Evolutionary conservation across 2,113 vertebrate genomes (phyloP).

Genomic region (Epinephelus fuscoguttatus): DNA sequence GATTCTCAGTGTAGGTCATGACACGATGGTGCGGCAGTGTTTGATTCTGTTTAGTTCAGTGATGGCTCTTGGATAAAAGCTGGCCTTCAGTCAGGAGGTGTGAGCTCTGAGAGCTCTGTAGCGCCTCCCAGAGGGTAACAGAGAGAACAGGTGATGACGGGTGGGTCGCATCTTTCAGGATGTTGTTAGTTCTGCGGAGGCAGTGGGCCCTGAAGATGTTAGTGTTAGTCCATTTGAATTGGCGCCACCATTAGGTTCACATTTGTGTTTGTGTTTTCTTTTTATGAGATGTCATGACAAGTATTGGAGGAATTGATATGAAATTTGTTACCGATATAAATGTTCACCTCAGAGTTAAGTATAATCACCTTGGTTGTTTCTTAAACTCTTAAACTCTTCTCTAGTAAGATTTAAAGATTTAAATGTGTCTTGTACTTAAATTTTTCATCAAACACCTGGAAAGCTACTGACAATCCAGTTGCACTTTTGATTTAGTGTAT

Average conservation of each 20-base stretch:
- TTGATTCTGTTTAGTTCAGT: too few species aligned
- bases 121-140: too few species aligned
- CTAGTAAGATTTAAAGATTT: not conserved
- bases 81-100: too few species aligned
- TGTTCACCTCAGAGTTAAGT: not conserved
- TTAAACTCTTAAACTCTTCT: not conserved
- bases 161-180: too few species aligned
- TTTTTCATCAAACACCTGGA: conserved; percentile 17
- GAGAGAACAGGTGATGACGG: too few species aligned
- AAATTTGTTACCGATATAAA: not conserved
- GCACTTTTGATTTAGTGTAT: not conserved
- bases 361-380: not conserved
- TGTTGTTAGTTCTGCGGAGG: too few species aligned
- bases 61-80: too few species aligned
- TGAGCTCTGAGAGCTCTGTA: too few species aligned
- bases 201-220: too few species aligned
- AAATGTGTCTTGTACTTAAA: not conserved
- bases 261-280: not conserved
- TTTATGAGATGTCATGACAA: not conserved
- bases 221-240: too few species aligned
- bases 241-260: not conserved
- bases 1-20: too few species aligned
- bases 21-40: too few species aligned
- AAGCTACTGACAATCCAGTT: not conserved
- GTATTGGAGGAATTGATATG: not conserved